These are phyloP conservation scores for Rissa tridactyla DNA, from an alignment of 2,113 vertebrate species.

Conservation along the genomic window DNA sequence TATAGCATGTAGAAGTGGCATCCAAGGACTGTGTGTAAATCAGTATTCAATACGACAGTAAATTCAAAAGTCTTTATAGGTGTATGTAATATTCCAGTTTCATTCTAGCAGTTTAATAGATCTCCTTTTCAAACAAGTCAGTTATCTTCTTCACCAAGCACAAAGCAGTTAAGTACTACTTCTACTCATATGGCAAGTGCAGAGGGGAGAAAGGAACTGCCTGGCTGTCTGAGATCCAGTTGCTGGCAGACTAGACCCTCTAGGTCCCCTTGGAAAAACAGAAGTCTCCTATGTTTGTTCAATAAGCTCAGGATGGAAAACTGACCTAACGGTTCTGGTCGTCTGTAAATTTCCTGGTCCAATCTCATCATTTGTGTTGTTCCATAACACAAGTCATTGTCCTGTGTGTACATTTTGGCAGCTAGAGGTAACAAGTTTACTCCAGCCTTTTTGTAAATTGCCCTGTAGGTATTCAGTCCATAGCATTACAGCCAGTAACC, in stretches of 20 bases:
- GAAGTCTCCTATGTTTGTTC: not conserved
- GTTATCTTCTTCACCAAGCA: not conserved
- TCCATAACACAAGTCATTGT: not conserved
- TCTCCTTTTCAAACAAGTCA: not conserved
- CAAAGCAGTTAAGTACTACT: not conserved
- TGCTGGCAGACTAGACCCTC: not conserved
- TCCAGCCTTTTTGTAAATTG: not conserved
- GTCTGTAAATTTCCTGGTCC: not conserved
- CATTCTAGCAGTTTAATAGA: not conserved
- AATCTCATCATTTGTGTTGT: not conserved
- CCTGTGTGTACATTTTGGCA: not conserved
- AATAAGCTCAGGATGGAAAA: not conserved
- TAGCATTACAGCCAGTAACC: not conserved
- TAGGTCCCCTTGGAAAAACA: not conserved
- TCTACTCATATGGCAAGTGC: not conserved
- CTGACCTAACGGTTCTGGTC: not conserved
- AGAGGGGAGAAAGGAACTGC: not conserved
- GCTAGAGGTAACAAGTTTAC: not conserved
- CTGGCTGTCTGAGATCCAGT: accelerated
- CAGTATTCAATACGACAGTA: not conserved
- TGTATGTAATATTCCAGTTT: not conserved
- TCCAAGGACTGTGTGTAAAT: not conserved
- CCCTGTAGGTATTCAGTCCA: not conserved
- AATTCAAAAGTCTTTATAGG: not conserved
- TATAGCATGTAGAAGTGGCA: not conserved